These are phyloP conservation scores for Meganola albula DNA, from an alignment of 2,888 invertebrate genomes.

Conservation along the genomic window DNA sequence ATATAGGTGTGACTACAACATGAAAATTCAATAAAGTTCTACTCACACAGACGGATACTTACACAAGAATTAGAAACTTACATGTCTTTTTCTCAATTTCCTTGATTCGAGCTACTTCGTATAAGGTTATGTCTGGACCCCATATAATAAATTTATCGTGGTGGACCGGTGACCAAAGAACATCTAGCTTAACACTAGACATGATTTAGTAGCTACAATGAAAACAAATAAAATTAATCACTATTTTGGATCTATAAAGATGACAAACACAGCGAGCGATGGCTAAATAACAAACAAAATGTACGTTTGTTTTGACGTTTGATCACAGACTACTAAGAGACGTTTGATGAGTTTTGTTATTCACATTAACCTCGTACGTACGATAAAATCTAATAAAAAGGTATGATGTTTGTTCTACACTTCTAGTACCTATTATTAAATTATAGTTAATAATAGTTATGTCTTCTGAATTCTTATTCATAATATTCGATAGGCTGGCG, in stretches of 20 bases:
- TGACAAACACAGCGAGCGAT: slow-evolving; percentile 7
- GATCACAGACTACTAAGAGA: too few species aligned
- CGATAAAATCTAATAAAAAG: too few species aligned
- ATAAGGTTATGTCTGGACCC: slow-evolving; percentile 93
- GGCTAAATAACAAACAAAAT: slow-evolving; percentile 7
- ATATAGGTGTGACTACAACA: slow-evolving; percentile 80
- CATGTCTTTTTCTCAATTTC: slow-evolving; percentile 75
- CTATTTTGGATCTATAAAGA: too few species aligned
- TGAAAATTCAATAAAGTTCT: neutral
- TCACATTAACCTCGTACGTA: too few species aligned
- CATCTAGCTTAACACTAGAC: slow-evolving; percentile 81
- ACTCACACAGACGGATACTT: neutral
- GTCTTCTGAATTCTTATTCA: too few species aligned
- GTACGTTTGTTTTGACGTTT: slow-evolving; percentile 23
- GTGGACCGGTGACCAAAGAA: slow-evolving; percentile 90
- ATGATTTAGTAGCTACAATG: slow-evolving; percentile 32
- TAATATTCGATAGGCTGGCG: too few species aligned
- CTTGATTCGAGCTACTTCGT: slow-evolving; percentile 83
- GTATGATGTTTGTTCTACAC: too few species aligned
- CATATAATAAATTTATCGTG: slow-evolving; percentile 90
- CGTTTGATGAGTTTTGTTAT: too few species aligned
- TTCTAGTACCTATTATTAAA: too few species aligned
- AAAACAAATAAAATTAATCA: too few species aligned
- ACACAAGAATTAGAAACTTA: slow-evolving; percentile 30
- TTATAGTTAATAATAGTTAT: too few species aligned